Percentiles rank a stretch among this genome's conserved stretches.
These are phyloP conservation scores for Tiliacea aurago DNA, from an alignment of 2,888 invertebrate species.

Conservation along the genomic window DNA sequence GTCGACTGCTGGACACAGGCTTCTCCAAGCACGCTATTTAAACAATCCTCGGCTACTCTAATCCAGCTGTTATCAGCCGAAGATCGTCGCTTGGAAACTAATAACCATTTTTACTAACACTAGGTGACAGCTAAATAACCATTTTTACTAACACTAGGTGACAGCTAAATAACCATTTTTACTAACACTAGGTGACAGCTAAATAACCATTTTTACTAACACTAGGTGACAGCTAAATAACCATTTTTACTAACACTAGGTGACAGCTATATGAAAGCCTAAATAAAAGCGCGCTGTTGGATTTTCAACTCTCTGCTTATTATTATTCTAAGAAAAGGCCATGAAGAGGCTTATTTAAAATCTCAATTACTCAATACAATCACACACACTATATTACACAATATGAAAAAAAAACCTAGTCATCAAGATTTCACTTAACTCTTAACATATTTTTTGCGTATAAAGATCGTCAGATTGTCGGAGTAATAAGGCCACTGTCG, in stretches of 20 bases:
- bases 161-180: too few species aligned
- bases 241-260: too few species aligned
- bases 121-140: too few species aligned
- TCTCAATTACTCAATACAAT: background rate
- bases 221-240: too few species aligned
- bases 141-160: too few species aligned
- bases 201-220: too few species aligned
- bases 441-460: slow-evolving; percentile 19
- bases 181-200: too few species aligned
- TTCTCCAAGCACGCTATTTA: background rate
- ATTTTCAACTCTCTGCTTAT: background rate
- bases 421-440: slow-evolving; percentile 28
- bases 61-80: too few species aligned
- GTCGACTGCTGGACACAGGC: background rate
- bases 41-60: too few species aligned
- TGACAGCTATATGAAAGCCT: background rate
- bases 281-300: background rate
- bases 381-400: slow-evolving; percentile 1
- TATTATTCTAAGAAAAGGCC: background rate
- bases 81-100: background rate
- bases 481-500: slow-evolving; percentile 59
- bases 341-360: background rate
- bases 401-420: slow-evolving; percentile 10
- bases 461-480: slow-evolving; percentile 28
- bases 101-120: too few species aligned